These are phyloP conservation scores for Autographa pulchrina DNA, from an alignment of 2,888 invertebrate genomes.

Conservation along the genomic window DNA sequence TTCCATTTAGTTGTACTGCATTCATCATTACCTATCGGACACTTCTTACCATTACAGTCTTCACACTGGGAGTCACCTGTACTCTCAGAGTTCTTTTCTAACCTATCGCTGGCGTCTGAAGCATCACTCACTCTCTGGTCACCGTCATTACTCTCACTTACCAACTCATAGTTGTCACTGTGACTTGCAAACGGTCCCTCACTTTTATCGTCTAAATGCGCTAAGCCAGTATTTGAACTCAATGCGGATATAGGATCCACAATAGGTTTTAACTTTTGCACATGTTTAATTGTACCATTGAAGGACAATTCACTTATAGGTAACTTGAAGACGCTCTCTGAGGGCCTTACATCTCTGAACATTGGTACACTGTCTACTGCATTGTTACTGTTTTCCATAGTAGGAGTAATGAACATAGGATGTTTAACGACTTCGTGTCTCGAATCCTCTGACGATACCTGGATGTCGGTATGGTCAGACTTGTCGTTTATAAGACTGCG, in stretches of 20 bases:
- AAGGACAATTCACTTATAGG: constrained; percentile 85
- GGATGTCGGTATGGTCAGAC: constrained; percentile 75
- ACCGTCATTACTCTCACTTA: constrained; percentile 56
- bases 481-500: constrained; percentile 78
- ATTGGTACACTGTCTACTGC: constrained; percentile 85
- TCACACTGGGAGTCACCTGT: constrained; percentile 79
- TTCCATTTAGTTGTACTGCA: constrained; percentile 78
- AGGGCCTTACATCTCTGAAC: constrained; percentile 77
- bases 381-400: constrained; percentile 88
- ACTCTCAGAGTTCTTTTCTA: constrained; percentile 74
- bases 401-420: constrained; percentile 84
- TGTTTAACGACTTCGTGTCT: constrained; percentile 75
- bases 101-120: constrained; percentile 65
- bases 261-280: constrained; percentile 84
- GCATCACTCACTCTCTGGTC: constrained; percentile 64
- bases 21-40: constrained; percentile 63
- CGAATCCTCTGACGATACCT: constrained; percentile 80
- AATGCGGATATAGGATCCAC: constrained; percentile 83
- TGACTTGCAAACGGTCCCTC: constrained; percentile 49
- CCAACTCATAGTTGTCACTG: constrained; percentile 53
- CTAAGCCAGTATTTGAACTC: constrained; percentile 69
- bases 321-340: constrained; percentile 82
- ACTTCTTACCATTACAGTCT: constrained; percentile 69
- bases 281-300: constrained; percentile 86
- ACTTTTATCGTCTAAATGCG: constrained; percentile 67